A percentile compares a stretch with the other conserved stretches of the same genome.
Conservation (phyloP, 2,888 invertebrate species). For the Eumerus sabulonum region DNA sequence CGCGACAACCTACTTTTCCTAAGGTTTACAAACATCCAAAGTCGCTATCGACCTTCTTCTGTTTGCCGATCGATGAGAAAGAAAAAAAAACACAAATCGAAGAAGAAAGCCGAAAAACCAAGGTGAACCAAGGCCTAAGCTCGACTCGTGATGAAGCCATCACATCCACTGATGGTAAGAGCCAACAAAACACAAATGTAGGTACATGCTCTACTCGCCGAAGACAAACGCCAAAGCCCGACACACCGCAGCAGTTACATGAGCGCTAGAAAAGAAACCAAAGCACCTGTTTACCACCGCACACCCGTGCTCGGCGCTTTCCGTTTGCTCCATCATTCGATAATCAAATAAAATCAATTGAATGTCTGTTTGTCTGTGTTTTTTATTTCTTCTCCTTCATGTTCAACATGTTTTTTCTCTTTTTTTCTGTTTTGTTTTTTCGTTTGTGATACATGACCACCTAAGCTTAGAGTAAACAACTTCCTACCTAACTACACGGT, state of each 20-base stretch:
- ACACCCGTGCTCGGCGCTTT: too few relatives aligned
- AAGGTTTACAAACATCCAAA: constrained; percentile 9
- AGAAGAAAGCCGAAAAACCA: constrained; percentile 35
- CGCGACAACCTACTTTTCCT: constrained; percentile 38
- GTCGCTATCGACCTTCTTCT: constrained; percentile 35
- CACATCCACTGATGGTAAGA: constrained; percentile 3
- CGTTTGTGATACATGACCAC: constrained; percentile 21
- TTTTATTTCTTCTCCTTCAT: constrained; percentile 34
- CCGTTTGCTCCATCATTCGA: constrained; percentile 27
- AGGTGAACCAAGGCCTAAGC: background rate
- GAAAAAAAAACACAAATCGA: constrained; percentile 23
- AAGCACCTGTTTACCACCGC: constrained; percentile 7
- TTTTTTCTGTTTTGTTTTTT: constrained; percentile 16
- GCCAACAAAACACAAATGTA: background rate
- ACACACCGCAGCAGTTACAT: too few relatives aligned
- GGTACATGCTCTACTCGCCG: constrained; percentile 8
- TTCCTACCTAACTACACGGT: constrained; percentile 67
- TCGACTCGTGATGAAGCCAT: background rate
- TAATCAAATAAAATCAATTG: constrained; percentile 41
- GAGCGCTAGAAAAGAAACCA: constrained; percentile 18
- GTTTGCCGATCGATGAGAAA: constrained; percentile 10
- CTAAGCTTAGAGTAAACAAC: constrained; percentile 50
- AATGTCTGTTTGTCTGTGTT: too few relatives aligned
- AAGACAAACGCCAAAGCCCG: constrained; percentile 9
- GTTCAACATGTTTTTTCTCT: constrained; percentile 29